Percentiles rank a stretch among this genome's conserved stretches.
Evolutionary conservation across 30 jellyfish, hydroid and myxozoan species (phyloP).

Genomic region (Chrysaora quinquecirrha): DNA sequence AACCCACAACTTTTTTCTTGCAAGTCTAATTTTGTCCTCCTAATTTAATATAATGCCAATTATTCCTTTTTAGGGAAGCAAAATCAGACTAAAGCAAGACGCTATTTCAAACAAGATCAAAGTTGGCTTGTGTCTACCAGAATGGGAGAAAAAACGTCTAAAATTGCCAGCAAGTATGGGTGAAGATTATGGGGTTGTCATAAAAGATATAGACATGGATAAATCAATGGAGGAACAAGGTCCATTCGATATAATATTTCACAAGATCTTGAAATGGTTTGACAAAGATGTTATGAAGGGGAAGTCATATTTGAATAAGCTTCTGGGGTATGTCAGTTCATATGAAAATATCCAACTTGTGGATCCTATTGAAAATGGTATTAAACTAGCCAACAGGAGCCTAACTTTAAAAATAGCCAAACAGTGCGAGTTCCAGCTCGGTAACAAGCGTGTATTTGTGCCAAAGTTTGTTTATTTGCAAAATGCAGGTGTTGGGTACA

Average conservation of each 20-base stretch:
- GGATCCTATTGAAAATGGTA: conserved; percentile 87
- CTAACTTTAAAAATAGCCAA: conserved; percentile 69
- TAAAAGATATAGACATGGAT: conserved; percentile 86
- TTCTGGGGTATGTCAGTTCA: conserved; percentile 39
- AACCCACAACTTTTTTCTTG: no score
- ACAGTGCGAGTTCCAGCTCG: conserved; percentile 77
- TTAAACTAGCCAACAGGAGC: conserved; percentile 81
- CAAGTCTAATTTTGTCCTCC: no score
- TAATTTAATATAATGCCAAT: no score
- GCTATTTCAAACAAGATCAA: conserved; percentile 15
- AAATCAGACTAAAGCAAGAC: conserved; percentile 11
- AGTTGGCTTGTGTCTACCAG: conserved; percentile 89
- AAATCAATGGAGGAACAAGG: conserved; percentile 93
- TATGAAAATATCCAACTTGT: conserved; percentile 40
- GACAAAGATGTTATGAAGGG: conserved; percentile 74
- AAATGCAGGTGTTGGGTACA: conserved; percentile 1
- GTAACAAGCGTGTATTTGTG: conserved; percentile 81
- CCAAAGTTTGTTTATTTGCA: conserved; percentile 76
- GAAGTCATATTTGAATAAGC: conserved; percentile 60
- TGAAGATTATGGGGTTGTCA: conserved; percentile 46
- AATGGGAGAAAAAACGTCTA: conserved; percentile 70
- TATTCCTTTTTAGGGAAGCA: background rate
- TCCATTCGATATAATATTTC: conserved; percentile 92
- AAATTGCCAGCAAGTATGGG: conserved; percentile 45
- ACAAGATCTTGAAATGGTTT: conserved; percentile 87